Conservation (phyloP, 2,888 invertebrate species). For the Ischnura elegans region DNA sequence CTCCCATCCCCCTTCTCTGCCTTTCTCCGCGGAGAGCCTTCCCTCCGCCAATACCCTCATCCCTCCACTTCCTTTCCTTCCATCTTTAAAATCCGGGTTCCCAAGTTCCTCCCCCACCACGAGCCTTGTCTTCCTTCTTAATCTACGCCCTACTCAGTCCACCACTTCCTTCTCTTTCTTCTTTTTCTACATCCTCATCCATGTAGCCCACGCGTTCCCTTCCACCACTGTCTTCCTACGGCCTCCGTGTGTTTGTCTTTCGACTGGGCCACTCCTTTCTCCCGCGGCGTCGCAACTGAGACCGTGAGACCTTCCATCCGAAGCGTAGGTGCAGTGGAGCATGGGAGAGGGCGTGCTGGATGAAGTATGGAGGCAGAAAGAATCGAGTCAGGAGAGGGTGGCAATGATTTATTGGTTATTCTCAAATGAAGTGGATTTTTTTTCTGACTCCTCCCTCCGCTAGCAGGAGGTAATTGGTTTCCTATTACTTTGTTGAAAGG, state of each 20-base stretch:
- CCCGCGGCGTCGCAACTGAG: not conserved
- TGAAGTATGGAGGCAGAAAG: not conserved
- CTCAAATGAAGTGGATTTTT: too few relatives aligned
- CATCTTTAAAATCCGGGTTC: constrained; percentile 35
- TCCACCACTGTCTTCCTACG: not conserved
- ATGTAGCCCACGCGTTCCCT: not conserved
- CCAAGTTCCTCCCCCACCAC: not conserved
- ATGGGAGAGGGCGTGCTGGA: not conserved
- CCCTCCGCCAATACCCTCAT: constrained; percentile 32
- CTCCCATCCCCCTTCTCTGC: not conserved
- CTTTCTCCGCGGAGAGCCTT: not conserved
- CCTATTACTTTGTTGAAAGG: too few relatives aligned
- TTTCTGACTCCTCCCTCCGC: too few relatives aligned
- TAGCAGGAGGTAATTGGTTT: too few relatives aligned
- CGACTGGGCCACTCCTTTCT: constrained; percentile 37
- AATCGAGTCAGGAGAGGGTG: not conserved
- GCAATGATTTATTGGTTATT: too few relatives aligned
- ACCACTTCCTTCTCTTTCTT: not conserved
- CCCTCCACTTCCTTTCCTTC: not conserved
- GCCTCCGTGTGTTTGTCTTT: not conserved
- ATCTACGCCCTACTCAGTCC: not conserved
- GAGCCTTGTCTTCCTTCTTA: not conserved
- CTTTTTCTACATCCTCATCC: not conserved
- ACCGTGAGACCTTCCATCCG: not conserved
- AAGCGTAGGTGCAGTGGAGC: not conserved